phyloP scores from a whole-genome alignment of 2,113 vertebrate species.

The Hucho hucho region DNA sequence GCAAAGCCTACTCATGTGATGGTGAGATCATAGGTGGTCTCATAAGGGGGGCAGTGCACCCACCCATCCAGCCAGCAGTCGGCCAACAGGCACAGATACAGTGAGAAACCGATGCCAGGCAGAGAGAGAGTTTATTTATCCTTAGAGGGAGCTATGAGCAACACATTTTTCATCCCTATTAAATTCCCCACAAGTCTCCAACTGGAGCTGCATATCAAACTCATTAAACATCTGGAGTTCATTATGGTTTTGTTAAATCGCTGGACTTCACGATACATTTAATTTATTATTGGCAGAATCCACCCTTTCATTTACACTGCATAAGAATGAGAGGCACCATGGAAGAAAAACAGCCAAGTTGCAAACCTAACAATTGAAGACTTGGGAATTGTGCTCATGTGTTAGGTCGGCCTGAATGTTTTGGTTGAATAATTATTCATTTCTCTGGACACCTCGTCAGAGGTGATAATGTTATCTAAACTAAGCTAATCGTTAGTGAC shows the following conservation, averaged over 20 bases:
- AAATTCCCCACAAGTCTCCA: conserved; percentile 41
- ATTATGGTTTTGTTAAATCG: conserved; percentile 35
- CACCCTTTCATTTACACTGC: conserved; percentile 16
- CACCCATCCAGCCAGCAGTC: conserved; percentile 24
- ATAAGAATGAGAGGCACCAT: not conserved
- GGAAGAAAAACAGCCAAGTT: not conserved
- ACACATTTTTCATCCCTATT: conserved; percentile 51
- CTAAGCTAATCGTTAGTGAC: too few relatives aligned
- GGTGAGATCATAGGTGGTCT: conserved; percentile 27
- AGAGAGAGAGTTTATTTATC: conserved; percentile 50
- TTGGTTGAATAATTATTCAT: too few relatives aligned
- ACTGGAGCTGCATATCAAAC: conserved; percentile 54
- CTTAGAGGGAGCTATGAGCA: conserved; percentile 26
- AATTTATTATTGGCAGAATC: conserved; percentile 33
- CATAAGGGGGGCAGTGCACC: not conserved
- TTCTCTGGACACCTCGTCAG: too few relatives aligned
- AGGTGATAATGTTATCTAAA: too few relatives aligned
- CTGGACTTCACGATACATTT: conserved; percentile 32
- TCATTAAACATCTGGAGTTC: conserved; percentile 50
- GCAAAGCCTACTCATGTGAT: conserved; percentile 40
- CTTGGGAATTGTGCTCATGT: not conserved
- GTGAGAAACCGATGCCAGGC: conserved; percentile 21
- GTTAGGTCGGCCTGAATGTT: too few relatives aligned
- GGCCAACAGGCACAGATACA: conserved; percentile 22
- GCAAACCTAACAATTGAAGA: not conserved